Evolutionary conservation across 2,888 invertebrate species (phyloP).

Genomic region (Caenorhabditis sp.): DNA sequence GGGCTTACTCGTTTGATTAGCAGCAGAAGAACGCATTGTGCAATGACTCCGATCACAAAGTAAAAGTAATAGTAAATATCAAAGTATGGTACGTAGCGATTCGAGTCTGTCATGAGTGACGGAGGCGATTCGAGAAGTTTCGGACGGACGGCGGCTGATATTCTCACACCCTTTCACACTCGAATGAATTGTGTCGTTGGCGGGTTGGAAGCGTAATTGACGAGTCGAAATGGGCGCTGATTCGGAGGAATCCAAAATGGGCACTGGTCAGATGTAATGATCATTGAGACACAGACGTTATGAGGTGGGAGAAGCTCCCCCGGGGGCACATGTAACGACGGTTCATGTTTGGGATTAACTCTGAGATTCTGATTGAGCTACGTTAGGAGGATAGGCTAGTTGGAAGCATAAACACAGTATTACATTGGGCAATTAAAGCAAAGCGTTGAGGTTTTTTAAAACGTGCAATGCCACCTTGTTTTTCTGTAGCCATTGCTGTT

Average conservation of each 20-base stretch:
- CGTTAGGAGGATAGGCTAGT: too few relatives aligned
- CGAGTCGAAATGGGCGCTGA: constrained; percentile 14
- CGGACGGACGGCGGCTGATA: neutral
- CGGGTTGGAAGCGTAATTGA: constrained; percentile 28
- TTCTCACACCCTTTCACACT: constrained; percentile 44
- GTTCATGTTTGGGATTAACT: too few relatives aligned
- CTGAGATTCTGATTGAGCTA: too few relatives aligned
- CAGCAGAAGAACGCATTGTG: constrained; percentile 14
- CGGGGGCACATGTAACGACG: too few relatives aligned
- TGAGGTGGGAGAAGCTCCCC: neutral
- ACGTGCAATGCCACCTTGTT: too few relatives aligned
- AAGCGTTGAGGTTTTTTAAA: too few relatives aligned
- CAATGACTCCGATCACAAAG: constrained; percentile 28
- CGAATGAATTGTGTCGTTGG: constrained; percentile 2
- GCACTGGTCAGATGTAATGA: constrained; percentile 3
- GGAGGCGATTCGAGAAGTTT: neutral
- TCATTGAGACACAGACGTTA: constrained; percentile 14
- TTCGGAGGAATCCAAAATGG: too few relatives aligned
- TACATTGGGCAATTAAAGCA: too few relatives aligned
- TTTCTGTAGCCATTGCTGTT: too few relatives aligned
- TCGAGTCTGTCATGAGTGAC: constrained; percentile 23
- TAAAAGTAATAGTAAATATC: constrained; percentile 41
- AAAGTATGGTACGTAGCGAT: constrained; percentile 34
- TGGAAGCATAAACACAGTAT: too few relatives aligned
- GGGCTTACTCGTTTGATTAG: constrained; percentile 36